A percentile compares a stretch with the other conserved stretches of the same genome.
Conservation (phyloP, 2,888 invertebrate species). For the Meloe dianella region DNA sequence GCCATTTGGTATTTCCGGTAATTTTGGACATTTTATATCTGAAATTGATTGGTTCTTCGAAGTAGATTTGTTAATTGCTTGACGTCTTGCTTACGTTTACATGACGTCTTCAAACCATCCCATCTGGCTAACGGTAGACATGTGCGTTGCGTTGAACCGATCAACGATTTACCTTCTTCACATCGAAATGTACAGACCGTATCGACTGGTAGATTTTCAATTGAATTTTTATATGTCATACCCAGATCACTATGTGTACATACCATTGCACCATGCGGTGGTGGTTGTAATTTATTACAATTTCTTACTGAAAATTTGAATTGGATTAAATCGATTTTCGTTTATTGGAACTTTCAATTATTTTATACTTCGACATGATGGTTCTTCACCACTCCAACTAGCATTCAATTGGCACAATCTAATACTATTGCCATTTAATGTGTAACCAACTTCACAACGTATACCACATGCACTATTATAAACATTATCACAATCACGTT, state of each 20-base stretch:
- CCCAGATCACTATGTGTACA: slow-evolving; percentile 61
- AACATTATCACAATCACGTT: slow-evolving; percentile 66
- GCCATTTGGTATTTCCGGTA: slow-evolving; percentile 63
- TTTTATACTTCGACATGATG: slow-evolving; percentile 69
- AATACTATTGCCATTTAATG: slow-evolving; percentile 61
- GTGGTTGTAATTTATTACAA: slow-evolving; percentile 64
- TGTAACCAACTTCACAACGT: slow-evolving; percentile 70
- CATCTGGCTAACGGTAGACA: slow-evolving; percentile 72
- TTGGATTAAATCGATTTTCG: not conserved
- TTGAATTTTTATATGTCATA: slow-evolving; percentile 48
- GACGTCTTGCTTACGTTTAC: slow-evolving; percentile 64
- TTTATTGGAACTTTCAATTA: too few species aligned
- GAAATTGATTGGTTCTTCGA: slow-evolving; percentile 28
- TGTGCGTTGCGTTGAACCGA: slow-evolving; percentile 68
- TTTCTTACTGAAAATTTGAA: slow-evolving; percentile 66
- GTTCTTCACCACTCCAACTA: slow-evolving; percentile 70
- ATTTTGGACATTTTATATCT: slow-evolving; percentile 56
- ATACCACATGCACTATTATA: slow-evolving; percentile 75
- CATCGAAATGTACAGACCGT: slow-evolving; percentile 71
- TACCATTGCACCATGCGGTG: slow-evolving; percentile 64
- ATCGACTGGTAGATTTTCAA: slow-evolving; percentile 63
- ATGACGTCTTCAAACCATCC: slow-evolving; percentile 71
- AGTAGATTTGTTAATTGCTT: not conserved
- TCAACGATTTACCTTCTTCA: slow-evolving; percentile 66
- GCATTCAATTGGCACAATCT: slow-evolving; percentile 69